A percentile compares a stretch with the other conserved stretches of the same genome.
These are phyloP conservation scores for Cyclina sinensis DNA, from an alignment of 1,140 invertebrate genomes.

Conservation along the genomic window DNA sequence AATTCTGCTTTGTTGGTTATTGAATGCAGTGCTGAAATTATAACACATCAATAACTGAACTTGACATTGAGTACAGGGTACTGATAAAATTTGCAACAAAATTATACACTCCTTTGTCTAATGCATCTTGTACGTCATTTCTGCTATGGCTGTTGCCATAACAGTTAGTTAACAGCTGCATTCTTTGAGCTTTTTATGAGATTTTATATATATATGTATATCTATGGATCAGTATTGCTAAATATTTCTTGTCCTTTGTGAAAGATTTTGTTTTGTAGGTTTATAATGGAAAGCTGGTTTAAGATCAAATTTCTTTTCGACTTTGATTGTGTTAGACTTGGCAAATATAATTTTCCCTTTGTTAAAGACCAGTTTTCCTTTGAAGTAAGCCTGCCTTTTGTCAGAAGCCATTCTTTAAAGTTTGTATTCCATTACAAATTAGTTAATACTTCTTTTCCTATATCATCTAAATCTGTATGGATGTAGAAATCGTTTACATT, in stretches of 20 bases:
- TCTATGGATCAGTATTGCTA: too few relatives aligned
- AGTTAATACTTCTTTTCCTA: not conserved
- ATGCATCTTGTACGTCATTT: too few relatives aligned
- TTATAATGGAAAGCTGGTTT: not conserved
- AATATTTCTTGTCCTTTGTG: too few relatives aligned
- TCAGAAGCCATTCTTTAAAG: not conserved
- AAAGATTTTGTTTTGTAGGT: too few relatives aligned
- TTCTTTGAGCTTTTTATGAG: too few relatives aligned
- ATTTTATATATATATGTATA: too few relatives aligned
- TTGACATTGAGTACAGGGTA: too few relatives aligned
- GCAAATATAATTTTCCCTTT: conserved; percentile 9
- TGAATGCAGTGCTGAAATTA: not conserved
- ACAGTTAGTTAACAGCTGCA: too few relatives aligned
- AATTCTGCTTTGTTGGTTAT: not conserved
- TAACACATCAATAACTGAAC: not conserved
- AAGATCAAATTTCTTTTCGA: not conserved
- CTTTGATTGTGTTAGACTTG: not conserved
- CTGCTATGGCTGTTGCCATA: too few relatives aligned
- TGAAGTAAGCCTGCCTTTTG: not conserved
- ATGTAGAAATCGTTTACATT: conserved; percentile 4
- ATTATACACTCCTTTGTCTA: too few relatives aligned
- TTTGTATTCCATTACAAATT: conserved; percentile 6
- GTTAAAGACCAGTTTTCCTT: not conserved
- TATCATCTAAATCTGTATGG: not conserved
- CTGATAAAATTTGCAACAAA: too few relatives aligned